Conservation (phyloP, 1,140 invertebrate species). For the Drosophila teissieri region DNA sequence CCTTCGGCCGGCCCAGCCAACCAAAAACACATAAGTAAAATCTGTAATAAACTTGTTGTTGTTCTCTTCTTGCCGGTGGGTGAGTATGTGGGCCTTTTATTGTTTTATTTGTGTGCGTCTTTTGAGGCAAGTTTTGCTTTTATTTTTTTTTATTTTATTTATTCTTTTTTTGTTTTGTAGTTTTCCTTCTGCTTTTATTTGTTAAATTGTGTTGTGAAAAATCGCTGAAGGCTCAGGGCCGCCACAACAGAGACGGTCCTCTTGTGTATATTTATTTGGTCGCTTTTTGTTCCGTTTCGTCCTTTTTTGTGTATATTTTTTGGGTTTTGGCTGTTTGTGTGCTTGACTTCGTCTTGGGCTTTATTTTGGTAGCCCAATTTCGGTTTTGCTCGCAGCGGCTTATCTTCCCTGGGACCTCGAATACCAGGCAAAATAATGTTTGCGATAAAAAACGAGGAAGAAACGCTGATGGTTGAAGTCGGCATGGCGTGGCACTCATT, state of each 20-base stretch:
- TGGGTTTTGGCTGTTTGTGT: conserved; percentile 38
- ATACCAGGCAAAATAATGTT: conserved; percentile 31
- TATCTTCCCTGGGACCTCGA: conserved; percentile 47
- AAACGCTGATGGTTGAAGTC: conserved; percentile 17
- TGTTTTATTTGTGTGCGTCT: conserved; percentile 76
- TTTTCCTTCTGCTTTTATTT: conserved; percentile 69
- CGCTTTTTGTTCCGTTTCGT: conserved; percentile 28
- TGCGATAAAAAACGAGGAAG: conserved; percentile 53
- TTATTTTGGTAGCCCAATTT: conserved; percentile 74
- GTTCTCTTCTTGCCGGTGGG: conserved; percentile 30
- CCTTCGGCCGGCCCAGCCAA: conserved; percentile 18
- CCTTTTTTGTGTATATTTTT: conserved; percentile 48
- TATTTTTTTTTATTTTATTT: conserved; percentile 52
- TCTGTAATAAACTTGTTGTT: conserved; percentile 79
- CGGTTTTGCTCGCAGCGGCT: conserved; percentile 52
- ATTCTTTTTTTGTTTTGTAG: conserved; percentile 31
- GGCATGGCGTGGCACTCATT: conserved; percentile 40
- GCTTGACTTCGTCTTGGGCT: conserved; percentile 57
- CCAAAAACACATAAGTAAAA: conserved; percentile 81
- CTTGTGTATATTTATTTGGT: conserved; percentile 55
- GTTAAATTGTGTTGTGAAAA: conserved; percentile 82
- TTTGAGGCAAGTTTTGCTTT: conserved; percentile 45
- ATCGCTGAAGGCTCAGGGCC: conserved; percentile 65
- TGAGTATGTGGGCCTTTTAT: conserved; percentile 65
- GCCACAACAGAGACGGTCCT: conserved; percentile 35